Percentiles rank a stretch among this genome's conserved stretches.
Evolutionary conservation across 1,140 invertebrate species (phyloP).

Genomic region (Idris sp.): DNA sequence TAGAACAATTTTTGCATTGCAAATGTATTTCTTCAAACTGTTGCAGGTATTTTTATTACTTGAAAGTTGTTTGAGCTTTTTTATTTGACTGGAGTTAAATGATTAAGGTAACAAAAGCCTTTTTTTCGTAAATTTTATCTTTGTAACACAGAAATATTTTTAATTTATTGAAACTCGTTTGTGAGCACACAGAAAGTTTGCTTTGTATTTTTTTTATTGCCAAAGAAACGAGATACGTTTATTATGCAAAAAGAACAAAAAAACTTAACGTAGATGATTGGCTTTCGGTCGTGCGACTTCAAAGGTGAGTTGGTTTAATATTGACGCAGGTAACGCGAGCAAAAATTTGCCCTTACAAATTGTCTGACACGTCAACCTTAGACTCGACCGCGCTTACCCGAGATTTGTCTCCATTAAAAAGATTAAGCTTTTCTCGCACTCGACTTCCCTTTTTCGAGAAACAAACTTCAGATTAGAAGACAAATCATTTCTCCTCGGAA

Average conservation of each 20-base stretch:
- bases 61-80: too few relatives aligned
- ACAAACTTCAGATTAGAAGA: constrained; percentile 65
- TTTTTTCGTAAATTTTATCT: background rate
- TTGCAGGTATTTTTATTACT: too few relatives aligned
- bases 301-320: constrained; percentile 54
- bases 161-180: too few relatives aligned
- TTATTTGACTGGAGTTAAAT: too few relatives aligned
- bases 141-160: too few relatives aligned
- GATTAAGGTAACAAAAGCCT: too few relatives aligned
- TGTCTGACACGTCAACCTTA: constrained; percentile 68
- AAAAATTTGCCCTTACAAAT: constrained; percentile 76
- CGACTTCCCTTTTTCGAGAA: constrained; percentile 58
- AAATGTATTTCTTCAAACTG: too few relatives aligned
- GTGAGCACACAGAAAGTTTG: too few relatives aligned
- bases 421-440: constrained; percentile 77
- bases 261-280: constrained; percentile 54
- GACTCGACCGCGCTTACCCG: constrained; percentile 61
- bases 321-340: constrained; percentile 46
- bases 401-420: constrained; percentile 78
- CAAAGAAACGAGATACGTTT: too few relatives aligned
- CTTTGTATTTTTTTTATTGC: too few relatives aligned
- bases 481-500: constrained; percentile 50
- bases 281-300: constrained; percentile 34
- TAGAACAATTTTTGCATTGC: too few relatives aligned
- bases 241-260: constrained; percentile 27